Evolutionary conservation across 2,888 invertebrate species (phyloP).

Genomic region (Leucoma salicis): DNA sequence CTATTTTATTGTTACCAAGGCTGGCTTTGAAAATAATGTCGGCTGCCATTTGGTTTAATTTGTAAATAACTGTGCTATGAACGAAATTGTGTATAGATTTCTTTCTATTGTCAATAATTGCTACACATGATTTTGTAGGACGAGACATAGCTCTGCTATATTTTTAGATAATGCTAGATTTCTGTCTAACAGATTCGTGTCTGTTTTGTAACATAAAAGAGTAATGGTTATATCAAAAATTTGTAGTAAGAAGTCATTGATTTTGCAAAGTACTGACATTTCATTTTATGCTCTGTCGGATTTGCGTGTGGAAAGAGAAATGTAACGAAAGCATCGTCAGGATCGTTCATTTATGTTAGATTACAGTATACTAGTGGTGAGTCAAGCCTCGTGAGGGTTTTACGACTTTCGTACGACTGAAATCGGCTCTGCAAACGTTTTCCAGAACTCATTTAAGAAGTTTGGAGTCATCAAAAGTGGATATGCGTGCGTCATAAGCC

Average conservation of each 20-base stretch:
- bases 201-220: too few relatives aligned
- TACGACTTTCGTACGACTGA: slow-evolving; percentile 71
- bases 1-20: slow-evolving; percentile 61
- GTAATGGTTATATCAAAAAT: slow-evolving; percentile 48
- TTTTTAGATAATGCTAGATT: slow-evolving; percentile 26
- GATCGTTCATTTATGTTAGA: slow-evolving; percentile 66
- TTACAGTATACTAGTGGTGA: slow-evolving; percentile 55
- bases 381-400: slow-evolving; percentile 59
- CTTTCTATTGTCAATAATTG: slow-evolving; percentile 42
- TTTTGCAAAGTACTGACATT: slow-evolving; percentile 59
- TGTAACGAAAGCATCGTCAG: slow-evolving; percentile 64
- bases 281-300: slow-evolving; percentile 53
- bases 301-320: slow-evolving; percentile 67
- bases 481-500: slow-evolving; percentile 45
- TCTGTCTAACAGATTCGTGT: too few relatives aligned
- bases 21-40: slow-evolving; percentile 57
- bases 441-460: slow-evolving; percentile 66
- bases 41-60: slow-evolving; percentile 53
- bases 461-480: slow-evolving; percentile 64
- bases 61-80: slow-evolving; percentile 55
- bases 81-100: slow-evolving; percentile 48
- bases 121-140: slow-evolving; percentile 20
- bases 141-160: too few relatives aligned
- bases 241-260: slow-evolving; percentile 46
- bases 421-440: slow-evolving; percentile 62